Evolutionary conservation across 53 echinoderm and acorn worm species (phyloP).

Genomic region (Crossaster papposus): DNA sequence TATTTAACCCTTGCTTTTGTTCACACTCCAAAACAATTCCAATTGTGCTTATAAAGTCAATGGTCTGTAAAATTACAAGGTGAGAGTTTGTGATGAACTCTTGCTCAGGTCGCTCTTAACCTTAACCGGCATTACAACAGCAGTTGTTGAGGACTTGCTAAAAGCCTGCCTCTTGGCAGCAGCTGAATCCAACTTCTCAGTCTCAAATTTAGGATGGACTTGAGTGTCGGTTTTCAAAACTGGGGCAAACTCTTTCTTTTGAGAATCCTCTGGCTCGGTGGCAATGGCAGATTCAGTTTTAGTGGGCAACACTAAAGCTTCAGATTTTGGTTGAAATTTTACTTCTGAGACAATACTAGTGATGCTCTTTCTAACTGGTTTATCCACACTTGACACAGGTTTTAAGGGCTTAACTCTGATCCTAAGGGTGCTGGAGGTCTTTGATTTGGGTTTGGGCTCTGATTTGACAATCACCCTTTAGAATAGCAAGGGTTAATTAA

Average conservation of each 20-base stretch:
- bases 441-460: slow-evolving; percentile 72
- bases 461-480: slow-evolving; percentile 67
- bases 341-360: slow-evolving; percentile 19
- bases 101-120: slow-evolving; percentile 60
- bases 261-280: slow-evolving; percentile 33
- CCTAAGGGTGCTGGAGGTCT: slow-evolving; percentile 61
- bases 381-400: slow-evolving; percentile 63
- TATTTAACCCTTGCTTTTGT: too few species aligned
- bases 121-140: slow-evolving; percentile 42
- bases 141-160: slow-evolving; percentile 43
- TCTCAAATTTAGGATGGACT: slow-evolving; percentile 23
- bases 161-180: slow-evolving; percentile 34
- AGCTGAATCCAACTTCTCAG: slow-evolving; percentile 51
- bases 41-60: too few species aligned
- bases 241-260: slow-evolving; percentile 51
- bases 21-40: too few species aligned
- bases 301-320: slow-evolving; percentile 6
- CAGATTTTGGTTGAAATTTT: slow-evolving; percentile 28
- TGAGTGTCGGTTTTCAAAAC: slow-evolving; percentile 31
- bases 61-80: too few species aligned
- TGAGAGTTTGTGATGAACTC: slow-evolving; percentile 46
- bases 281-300: slow-evolving; percentile 50
- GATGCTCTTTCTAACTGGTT: slow-evolving; percentile 1
- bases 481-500: too few species aligned
- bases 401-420: slow-evolving; percentile 78